A percentile compares a stretch with the other conserved stretches of the same genome.
These are phyloP conservation scores for Hypsibius dujardini DNA, from an alignment of 1,140 invertebrate genomes.

Conservation along the genomic window DNA sequence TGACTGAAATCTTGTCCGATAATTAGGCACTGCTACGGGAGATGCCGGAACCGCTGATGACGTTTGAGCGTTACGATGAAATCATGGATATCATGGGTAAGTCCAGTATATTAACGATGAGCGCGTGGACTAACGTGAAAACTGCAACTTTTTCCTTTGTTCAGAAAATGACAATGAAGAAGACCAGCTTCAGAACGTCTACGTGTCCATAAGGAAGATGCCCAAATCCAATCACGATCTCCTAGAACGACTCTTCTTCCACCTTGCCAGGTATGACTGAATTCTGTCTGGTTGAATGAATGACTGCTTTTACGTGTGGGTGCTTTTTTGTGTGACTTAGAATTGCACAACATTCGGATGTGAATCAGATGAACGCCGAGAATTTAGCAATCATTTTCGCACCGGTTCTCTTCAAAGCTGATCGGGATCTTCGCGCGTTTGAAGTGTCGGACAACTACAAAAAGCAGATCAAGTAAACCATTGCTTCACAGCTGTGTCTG, in stretches of 20 bases:
- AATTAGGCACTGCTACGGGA: conserved; percentile 75
- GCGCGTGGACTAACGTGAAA: too few relatives aligned
- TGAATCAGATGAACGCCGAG: conserved; percentile 76
- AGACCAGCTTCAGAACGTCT: conserved; percentile 63
- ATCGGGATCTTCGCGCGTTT: conserved; percentile 65
- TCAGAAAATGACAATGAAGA: conserved; percentile 53
- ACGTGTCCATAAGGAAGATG: conserved; percentile 67
- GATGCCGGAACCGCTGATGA: conserved; percentile 75
- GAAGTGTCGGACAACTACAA: conserved; percentile 52
- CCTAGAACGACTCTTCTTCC: conserved; percentile 77
- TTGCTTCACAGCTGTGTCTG: too few relatives aligned
- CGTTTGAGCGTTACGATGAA: conserved; percentile 81
- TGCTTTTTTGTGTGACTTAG: too few relatives aligned
- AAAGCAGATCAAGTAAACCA: conserved; percentile 34
- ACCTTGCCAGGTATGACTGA: conserved; percentile 51
- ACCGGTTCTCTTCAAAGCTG: conserved; percentile 72
- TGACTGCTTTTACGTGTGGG: conserved; percentile 1
- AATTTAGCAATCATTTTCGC: conserved; percentile 84
- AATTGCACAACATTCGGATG: conserved; percentile 64
- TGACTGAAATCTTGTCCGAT: too few relatives aligned
- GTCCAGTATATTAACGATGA: too few relatives aligned
- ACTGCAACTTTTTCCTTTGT: conserved; percentile 21
- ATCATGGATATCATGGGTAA: conserved; percentile 54
- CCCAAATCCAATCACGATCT: conserved; percentile 74
- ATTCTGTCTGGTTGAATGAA: conserved; percentile 23